Evolutionary conservation across 2,113 vertebrate species (phyloP).

Genomic region (Cariama cristata): DNA sequence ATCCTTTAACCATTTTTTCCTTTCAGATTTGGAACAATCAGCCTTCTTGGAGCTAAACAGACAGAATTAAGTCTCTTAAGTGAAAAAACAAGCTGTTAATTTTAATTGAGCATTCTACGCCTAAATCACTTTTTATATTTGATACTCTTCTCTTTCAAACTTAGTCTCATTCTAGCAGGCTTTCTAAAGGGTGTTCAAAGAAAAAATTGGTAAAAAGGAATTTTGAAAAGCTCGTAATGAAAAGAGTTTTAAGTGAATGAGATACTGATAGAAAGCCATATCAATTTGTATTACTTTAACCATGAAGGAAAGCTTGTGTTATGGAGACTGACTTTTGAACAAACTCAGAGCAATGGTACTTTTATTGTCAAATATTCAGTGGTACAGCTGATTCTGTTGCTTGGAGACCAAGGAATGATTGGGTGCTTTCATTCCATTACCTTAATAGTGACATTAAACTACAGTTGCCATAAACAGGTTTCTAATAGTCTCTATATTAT

Average conservation of each 20-base stretch:
- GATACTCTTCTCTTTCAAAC: not conserved
- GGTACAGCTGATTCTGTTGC: not conserved
- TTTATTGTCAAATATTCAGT: not conserved
- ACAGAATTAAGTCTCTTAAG: not conserved
- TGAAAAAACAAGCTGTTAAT: not conserved
- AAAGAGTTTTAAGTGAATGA: not conserved
- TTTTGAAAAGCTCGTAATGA: not conserved
- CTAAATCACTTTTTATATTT: not conserved
- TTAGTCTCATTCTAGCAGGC: not conserved
- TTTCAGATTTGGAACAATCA: not conserved
- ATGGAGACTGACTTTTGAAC: not conserved
- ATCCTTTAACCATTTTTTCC: not conserved
- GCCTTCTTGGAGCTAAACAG: not conserved
- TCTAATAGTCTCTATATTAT: not conserved
- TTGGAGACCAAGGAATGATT: not conserved
- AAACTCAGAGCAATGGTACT: not conserved
- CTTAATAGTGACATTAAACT: not conserved
- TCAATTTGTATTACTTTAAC: not conserved
- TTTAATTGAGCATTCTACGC: not conserved
- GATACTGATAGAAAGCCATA: not conserved
- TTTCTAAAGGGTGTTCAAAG: not conserved
- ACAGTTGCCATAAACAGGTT: not conserved
- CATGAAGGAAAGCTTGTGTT: not conserved
- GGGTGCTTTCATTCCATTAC: not conserved
- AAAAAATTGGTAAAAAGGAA: not conserved